These are phyloP conservation scores for Busseola fusca DNA, from an alignment of 2,888 invertebrate genomes.

Conservation along the genomic window DNA sequence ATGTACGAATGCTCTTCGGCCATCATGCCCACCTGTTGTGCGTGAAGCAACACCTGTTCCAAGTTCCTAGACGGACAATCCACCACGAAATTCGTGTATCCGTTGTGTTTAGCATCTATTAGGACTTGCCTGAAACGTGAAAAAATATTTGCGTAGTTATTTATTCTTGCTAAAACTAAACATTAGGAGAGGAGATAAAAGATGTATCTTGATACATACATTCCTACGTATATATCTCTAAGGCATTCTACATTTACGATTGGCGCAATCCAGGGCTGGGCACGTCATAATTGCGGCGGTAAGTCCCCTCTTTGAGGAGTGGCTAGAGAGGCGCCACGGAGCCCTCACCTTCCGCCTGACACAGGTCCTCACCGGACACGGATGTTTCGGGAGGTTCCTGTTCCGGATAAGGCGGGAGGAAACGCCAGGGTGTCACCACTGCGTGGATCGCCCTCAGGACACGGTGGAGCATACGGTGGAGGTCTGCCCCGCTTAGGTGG, in stretches of 20 bases:
- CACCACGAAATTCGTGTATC: slow-evolving; percentile 92
- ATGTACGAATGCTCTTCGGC: slow-evolving; percentile 94
- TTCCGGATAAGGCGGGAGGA: too few relatives aligned
- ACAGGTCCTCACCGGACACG: too few relatives aligned
- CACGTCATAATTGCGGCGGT: too few relatives aligned
- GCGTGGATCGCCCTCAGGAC: too few relatives aligned
- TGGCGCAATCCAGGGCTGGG: too few relatives aligned
- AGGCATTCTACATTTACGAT: background rate
- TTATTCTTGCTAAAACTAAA: background rate
- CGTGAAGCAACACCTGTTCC: slow-evolving; percentile 87
- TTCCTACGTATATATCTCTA: background rate
- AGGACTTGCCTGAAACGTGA: slow-evolving; percentile 90
- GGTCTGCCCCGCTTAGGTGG: too few relatives aligned
- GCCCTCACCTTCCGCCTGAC: too few relatives aligned
- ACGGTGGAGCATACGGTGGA: too few relatives aligned
- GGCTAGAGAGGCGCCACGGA: too few relatives aligned
- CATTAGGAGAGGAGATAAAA: background rate
- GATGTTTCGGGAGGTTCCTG: too few relatives aligned
- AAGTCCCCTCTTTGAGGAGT: too few relatives aligned
- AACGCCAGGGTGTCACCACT: too few relatives aligned
- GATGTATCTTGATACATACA: background rate
- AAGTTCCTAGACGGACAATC: slow-evolving; percentile 91
- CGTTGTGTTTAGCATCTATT: slow-evolving; percentile 91
- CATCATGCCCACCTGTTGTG: slow-evolving; percentile 95
- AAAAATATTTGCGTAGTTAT: background rate